Base-by-base conservation (phyloP, 2,113 vertebrate genomes). In the Cygnus buccinator region DNA sequence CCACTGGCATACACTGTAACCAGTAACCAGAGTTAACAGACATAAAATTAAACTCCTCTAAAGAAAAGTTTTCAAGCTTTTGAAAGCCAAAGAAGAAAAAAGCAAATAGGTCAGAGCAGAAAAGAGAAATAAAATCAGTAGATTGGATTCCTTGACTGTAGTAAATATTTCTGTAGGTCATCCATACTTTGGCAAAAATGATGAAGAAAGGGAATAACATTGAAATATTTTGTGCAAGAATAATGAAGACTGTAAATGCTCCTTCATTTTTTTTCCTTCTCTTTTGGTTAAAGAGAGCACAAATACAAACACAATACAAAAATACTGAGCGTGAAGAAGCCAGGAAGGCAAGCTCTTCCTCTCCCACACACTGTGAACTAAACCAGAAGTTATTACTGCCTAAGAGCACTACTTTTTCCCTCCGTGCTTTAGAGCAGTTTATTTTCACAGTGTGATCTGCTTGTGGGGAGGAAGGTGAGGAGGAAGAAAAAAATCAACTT, bases 381-480 rank as follows among this genome's bases (percentile, higher is more conserved):
- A 95, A 90, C 68, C 90, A 86, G 78, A 90, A 90, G 83, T 86
- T 93, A 84, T 48, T 86, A 46, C 68, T 84, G 52, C 5, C 7
- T 71, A 78, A 90, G 72, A 91, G 46, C 77, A 68, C 73, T 94
- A 26, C 75, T 93, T 94, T 94, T 81, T 35, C 68, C 55, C 72
- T 90, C 65, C 13, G 1, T 93, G 66, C 73, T 92, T 93, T 26
- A 46, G 67, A 93, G 84, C 61, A 74, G 75, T 92, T 95, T 74
- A 86, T 93, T 93, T 94, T 95, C 92, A 92, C 83, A 26, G 90
- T 90, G 44, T 80, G 86, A 90, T 92, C 76, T 93, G 65, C 76
- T 86, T 41, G 63, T 86, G 44, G 83, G 71, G 88, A 92, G 72
- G 28, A 44, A 87, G 75, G 52, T 37, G 77, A 95, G 67, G 72